phyloP scores from a whole-genome alignment of 2,797 vertebrate genomes.

The Catamblyrhynchus diadema region DNA sequence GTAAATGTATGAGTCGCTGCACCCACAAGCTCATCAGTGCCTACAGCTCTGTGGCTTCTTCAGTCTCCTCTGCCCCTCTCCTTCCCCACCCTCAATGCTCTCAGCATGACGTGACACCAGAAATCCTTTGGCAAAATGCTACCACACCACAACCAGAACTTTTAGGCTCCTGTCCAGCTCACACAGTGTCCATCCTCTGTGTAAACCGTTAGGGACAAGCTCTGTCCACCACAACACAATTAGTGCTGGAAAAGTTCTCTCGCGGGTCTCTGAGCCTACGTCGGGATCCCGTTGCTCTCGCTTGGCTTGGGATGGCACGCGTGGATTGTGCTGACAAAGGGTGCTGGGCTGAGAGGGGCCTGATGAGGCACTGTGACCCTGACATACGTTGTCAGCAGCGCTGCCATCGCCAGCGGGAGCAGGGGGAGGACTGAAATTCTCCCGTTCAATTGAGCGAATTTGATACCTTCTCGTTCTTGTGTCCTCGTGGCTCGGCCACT shows the following conservation, averaged over 20 bases:
- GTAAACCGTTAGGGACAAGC: not conserved
- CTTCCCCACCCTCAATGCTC: not conserved
- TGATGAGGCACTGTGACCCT: not conserved
- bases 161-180: not conserved
- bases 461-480: slow-evolving; percentile 57
- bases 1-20: rapidly evolving
- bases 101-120: rapidly evolving
- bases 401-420: slow-evolving; percentile 19
- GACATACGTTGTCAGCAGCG: slow-evolving; percentile 4
- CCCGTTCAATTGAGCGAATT: slow-evolving; percentile 60
- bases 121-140: not conserved
- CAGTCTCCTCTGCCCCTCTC: not conserved
- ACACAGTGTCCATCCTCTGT: not conserved
- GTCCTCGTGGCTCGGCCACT: slow-evolving; percentile 54
- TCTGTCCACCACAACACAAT: not conserved
- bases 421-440: slow-evolving; percentile 63
- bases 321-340: not conserved
- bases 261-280: rapidly evolving
- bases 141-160: not conserved
- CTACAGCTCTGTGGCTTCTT: not conserved
- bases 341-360: slow-evolving; percentile 7
- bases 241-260: not conserved
- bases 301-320: not conserved
- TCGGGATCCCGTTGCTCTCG: not conserved
- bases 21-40: rapidly evolving